phyloP scores from a whole-genome alignment of 2,797 vertebrate species.

The Enteromius anoplus region DNA sequence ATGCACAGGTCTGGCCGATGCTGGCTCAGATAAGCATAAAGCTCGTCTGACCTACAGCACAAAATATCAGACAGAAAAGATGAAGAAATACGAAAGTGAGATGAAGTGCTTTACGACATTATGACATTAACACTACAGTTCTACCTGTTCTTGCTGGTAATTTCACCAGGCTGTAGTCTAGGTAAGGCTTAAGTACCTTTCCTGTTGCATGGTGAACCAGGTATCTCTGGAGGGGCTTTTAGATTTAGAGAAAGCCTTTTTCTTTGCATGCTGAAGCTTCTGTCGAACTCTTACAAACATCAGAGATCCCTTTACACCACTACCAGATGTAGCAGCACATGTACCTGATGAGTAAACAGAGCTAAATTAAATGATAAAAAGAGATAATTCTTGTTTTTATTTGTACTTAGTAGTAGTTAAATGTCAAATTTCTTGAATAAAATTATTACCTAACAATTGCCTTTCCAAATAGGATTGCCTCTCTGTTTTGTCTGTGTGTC shows the following conservation, averaged over 20 bases:
- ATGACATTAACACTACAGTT: neutral
- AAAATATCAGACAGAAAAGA: neutral
- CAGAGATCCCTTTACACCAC: conserved; percentile 62
- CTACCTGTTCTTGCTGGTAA: neutral
- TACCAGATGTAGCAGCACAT: conserved; percentile 50
- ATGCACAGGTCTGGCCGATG: conserved; percentile 76
- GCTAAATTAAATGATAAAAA: neutral
- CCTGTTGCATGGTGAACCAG: conserved; percentile 79
- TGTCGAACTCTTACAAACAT: conserved; percentile 80
- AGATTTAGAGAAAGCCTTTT: conserved; percentile 53
- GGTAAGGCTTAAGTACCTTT: conserved; percentile 68
- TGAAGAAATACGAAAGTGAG: neutral
- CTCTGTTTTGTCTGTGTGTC: conserved; percentile 28
- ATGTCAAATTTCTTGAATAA: neutral
- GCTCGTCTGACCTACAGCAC: conserved; percentile 73
- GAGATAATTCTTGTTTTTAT: neutral
- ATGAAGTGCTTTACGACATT: conserved; percentile 6
- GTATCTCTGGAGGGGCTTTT: conserved; percentile 68
- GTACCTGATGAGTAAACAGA: conserved; percentile 57
- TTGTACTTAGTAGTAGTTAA: neutral
- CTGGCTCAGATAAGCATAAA: conserved; percentile 75
- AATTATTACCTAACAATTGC: conserved; percentile 62
- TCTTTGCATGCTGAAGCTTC: conserved; percentile 69
- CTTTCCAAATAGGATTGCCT: conserved; percentile 51
- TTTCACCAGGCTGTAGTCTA: neutral